Evolutionary conservation across 2,113 vertebrate species (phyloP).

Genomic region (Osmerus eperlanus): DNA sequence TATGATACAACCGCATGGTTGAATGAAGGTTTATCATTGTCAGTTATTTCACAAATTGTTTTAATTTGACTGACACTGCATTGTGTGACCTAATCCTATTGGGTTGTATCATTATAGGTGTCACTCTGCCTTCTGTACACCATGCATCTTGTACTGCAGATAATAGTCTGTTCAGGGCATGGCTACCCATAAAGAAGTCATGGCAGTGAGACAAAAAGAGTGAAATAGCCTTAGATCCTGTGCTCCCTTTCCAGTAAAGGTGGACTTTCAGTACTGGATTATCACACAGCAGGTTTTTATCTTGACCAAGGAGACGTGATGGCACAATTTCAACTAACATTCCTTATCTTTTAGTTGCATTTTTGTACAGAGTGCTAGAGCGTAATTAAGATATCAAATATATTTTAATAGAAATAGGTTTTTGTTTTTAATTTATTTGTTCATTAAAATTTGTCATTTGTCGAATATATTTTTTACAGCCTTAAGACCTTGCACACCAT

Average conservation of each 20-base stretch:
- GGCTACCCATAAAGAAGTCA: too few species aligned
- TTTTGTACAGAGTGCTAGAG: slow-evolving; percentile 36
- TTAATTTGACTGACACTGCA: background rate
- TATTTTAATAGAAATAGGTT: slow-evolving; percentile 10
- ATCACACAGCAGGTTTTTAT: background rate
- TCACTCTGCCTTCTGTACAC: too few species aligned
- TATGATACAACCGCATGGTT: background rate
- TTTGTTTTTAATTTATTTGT: slow-evolving; percentile 63
- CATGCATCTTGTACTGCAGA: too few species aligned
- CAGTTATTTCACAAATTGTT: background rate
- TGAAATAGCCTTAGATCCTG: too few species aligned
- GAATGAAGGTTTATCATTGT: background rate
- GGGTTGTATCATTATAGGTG: too few species aligned
- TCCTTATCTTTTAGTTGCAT: slow-evolving; percentile 20
- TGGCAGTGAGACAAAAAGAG: too few species aligned
- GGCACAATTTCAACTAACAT: slow-evolving; percentile 25
- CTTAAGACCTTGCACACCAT: slow-evolving; percentile 3
- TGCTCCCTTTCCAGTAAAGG: too few species aligned
- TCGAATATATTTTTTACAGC: slow-evolving; percentile 28
- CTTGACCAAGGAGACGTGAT: slow-evolving; percentile 7
- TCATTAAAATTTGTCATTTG: slow-evolving; percentile 46
- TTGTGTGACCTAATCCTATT: too few species aligned
- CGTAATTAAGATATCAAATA: slow-evolving; percentile 37
- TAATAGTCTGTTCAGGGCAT: too few species aligned
- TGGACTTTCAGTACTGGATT: too few species aligned